A percentile compares a stretch with the other conserved stretches of the same genome.
phyloP scores from a whole-genome alignment of 2,888 invertebrate species.

The Clusia tigrina region DNA sequence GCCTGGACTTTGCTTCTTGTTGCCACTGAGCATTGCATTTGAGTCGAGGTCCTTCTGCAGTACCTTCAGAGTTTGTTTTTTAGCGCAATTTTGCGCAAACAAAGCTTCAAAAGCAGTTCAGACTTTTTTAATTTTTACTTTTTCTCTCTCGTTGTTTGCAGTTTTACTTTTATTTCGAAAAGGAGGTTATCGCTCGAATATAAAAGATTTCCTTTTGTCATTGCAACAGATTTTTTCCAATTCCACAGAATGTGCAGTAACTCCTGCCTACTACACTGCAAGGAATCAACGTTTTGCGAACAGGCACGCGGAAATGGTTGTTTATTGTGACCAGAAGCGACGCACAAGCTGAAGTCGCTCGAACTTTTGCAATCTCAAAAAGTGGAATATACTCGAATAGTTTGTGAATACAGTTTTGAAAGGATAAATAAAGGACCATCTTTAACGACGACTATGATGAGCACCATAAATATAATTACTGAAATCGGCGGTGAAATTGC shows the following conservation, averaged over 20 bases:
- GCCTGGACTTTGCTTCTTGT: constrained; percentile 16
- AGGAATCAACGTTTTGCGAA: background rate
- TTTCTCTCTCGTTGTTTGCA: background rate
- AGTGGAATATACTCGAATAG: too few relatives aligned
- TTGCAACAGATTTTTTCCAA: constrained; percentile 11
- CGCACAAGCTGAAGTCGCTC: too few relatives aligned
- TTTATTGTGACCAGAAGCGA: background rate
- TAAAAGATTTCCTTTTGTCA: constrained; percentile 55
- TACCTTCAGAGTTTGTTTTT: too few relatives aligned
- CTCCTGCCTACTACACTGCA: background rate
- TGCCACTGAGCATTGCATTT: constrained; percentile 2
- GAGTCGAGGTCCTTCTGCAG: background rate
- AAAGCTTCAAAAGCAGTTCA: too few relatives aligned
- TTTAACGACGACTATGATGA: too few relatives aligned
- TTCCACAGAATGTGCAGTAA: background rate
- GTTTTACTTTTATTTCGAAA: constrained; percentile 19
- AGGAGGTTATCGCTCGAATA: constrained; percentile 55
- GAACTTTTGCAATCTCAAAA: too few relatives aligned
- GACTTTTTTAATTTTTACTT: too few relatives aligned
- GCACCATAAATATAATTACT: too few relatives aligned
- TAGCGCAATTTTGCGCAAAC: too few relatives aligned
- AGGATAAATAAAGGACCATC: too few relatives aligned
- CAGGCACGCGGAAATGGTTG: background rate
- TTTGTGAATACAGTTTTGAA: too few relatives aligned
- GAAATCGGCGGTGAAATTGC: too few relatives aligned